Evolutionary conservation across 1,140 invertebrate species (phyloP).

Genomic region (Grapholita molesta): DNA sequence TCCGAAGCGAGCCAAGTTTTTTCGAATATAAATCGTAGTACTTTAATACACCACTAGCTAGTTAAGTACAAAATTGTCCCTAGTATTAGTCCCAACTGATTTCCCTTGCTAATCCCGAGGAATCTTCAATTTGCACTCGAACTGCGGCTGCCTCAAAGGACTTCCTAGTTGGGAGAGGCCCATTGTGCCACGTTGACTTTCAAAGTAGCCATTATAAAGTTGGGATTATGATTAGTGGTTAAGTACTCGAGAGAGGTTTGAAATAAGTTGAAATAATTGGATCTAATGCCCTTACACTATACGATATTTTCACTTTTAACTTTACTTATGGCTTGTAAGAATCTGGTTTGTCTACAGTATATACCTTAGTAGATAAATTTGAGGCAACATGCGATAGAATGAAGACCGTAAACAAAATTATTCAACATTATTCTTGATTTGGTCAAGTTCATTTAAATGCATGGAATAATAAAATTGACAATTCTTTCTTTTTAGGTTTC

Average conservation of each 20-base stretch:
- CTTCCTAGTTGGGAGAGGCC: not conserved
- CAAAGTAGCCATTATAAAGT: slow-evolving; percentile 1
- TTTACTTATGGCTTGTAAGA: too few relatives aligned
- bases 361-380: too few relatives aligned
- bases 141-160: not conserved
- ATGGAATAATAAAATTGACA: too few relatives aligned
- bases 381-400: too few relatives aligned
- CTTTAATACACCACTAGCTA: not conserved
- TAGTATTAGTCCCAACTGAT: slow-evolving; percentile 5
- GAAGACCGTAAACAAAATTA: too few relatives aligned
- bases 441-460: too few relatives aligned
- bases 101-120: not conserved
- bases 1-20: too few relatives aligned
- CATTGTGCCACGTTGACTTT: slow-evolving; percentile 4
- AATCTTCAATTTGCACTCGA: slow-evolving; percentile 6
- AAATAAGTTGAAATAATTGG: not conserved
- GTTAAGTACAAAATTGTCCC: not conserved
- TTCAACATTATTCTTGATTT: too few relatives aligned
- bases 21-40: not conserved
- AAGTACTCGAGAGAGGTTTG: not conserved
- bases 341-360: too few relatives aligned
- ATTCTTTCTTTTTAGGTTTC: too few relatives aligned
- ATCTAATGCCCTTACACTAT: not conserved
- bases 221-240: not conserved
- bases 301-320: not conserved